phyloP scores from a whole-genome alignment of 2,797 vertebrate genomes.

The Salmo trutta region DNA sequence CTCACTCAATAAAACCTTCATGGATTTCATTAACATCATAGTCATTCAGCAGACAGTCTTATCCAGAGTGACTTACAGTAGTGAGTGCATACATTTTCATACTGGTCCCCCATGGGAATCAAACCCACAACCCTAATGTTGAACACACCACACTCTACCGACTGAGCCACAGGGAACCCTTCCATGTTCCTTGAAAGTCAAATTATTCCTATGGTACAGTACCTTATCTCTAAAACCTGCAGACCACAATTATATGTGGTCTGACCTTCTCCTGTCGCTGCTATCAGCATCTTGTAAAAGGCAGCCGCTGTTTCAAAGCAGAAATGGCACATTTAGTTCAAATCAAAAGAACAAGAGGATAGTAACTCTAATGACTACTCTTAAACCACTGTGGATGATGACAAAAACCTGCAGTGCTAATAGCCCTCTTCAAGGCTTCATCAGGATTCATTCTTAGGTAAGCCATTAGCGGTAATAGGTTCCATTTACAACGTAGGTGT shows the following conservation, averaged over 20 bases:
- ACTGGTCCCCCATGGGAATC: too few species aligned
- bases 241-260: too few species aligned
- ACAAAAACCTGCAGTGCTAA: conserved; percentile 53
- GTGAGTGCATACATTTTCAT: too few species aligned
- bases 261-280: background rate
- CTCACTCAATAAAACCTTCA: background rate
- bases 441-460: conserved; percentile 54
- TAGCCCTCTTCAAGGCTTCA: conserved; percentile 59
- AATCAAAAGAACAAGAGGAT: background rate
- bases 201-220: background rate
- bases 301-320: background rate
- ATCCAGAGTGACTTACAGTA: too few species aligned
- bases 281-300: background rate
- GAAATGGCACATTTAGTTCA: background rate
- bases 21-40: background rate
- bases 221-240: conserved; percentile 1
- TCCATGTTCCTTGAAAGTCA: too few species aligned
- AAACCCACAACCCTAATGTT: too few species aligned
- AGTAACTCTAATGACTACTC: conserved; percentile 28
- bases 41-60: background rate
- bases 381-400: conserved; percentile 25
- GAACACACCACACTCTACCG: too few species aligned
- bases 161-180: background rate
- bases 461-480: conserved; percentile 64
- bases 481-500: conserved; percentile 63